Percentiles rank a stretch among this genome's conserved stretches.
Conservation (phyloP, 2,888 invertebrate species). For the Amiota communis region DNA sequence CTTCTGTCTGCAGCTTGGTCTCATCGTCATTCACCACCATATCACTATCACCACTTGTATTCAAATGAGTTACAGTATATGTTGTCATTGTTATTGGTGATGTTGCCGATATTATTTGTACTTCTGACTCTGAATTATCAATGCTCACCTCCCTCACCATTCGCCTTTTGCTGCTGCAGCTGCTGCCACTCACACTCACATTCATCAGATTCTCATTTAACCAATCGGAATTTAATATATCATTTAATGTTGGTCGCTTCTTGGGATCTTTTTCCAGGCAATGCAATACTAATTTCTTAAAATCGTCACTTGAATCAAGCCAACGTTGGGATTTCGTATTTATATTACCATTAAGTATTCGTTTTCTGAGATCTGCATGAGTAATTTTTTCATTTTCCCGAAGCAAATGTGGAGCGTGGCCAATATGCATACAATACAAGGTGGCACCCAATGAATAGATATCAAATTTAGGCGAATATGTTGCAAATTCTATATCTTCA, state of each 20-base stretch:
- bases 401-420: conserved; percentile 85
- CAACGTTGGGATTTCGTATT: conserved; percentile 61
- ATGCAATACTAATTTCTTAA: conserved; percentile 56
- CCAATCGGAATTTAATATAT: conserved; percentile 74
- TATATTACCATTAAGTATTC: conserved; percentile 59
- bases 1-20: too few relatives aligned
- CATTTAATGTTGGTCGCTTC: conserved; percentile 56
- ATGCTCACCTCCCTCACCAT: not conserved
- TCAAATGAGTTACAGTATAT: too few relatives aligned
- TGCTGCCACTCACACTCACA: not conserved
- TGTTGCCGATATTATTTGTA: too few relatives aligned
- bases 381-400: conserved; percentile 45
- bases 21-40: too few relatives aligned
- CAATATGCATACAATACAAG: conserved; percentile 82
- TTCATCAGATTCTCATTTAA: conserved; percentile 36
- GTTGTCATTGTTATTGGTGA: too few relatives aligned
- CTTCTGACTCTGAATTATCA: not conserved
- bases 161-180: not conserved
- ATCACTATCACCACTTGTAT: too few relatives aligned
- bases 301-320: conserved; percentile 55
- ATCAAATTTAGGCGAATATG: conserved; percentile 94
- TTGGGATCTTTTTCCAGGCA: conserved; percentile 61
- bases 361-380: conserved; percentile 50
- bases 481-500: conserved; percentile 60
- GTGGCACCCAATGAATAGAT: conserved; percentile 97